Evolutionary conservation across 2,113 vertebrate genomes (phyloP).

Genomic region (Alexandromys fortis): DNA sequence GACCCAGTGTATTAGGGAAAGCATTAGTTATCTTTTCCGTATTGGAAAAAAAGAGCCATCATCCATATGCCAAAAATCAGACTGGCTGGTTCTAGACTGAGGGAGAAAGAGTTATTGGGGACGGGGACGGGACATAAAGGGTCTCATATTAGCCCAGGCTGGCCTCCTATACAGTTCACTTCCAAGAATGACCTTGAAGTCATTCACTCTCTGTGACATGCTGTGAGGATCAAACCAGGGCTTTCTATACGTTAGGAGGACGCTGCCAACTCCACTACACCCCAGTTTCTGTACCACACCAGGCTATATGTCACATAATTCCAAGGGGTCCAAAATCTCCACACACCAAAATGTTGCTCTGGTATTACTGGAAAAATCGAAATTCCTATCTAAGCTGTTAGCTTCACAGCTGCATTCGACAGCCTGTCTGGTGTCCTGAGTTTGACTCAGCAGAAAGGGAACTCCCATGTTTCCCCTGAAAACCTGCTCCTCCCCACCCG

Average conservation of each 20-base stretch:
- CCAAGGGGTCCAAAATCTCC: background rate
- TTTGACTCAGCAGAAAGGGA: background rate
- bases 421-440: background rate
- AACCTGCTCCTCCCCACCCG: background rate
- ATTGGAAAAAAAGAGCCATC: background rate
- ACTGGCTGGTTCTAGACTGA: background rate
- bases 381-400: background rate
- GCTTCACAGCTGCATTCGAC: background rate
- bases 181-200: background rate
- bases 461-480: background rate
- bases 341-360: background rate
- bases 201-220: no score
- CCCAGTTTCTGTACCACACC: background rate
- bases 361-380: background rate
- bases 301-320: background rate
- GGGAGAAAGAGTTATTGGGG: background rate
- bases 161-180: background rate
- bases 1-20: no score
- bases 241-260: background rate
- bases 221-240: background rate
- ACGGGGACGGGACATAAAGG: background rate
- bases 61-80: background rate
- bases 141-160: background rate
- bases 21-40: background rate
- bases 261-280: background rate